Conservation (phyloP, 2,113 vertebrate species). For the Prunella himalayana region DNA sequence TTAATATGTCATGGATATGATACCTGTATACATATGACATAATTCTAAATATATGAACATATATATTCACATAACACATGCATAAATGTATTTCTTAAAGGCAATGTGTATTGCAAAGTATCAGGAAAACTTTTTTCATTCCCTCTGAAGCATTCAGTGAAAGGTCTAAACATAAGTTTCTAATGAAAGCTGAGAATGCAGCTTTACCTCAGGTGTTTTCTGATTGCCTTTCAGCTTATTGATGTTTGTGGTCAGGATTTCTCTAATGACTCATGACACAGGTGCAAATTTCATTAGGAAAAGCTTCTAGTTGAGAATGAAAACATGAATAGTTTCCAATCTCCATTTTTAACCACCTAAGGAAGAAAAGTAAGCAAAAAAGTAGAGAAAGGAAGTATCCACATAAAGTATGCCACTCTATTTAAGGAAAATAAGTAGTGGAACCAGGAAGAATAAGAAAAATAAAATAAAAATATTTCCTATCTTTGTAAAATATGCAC, state of each 20-base stretch:
- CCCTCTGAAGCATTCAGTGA: not conserved
- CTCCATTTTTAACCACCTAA: not conserved
- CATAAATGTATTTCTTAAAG: not conserved
- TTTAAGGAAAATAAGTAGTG: not conserved
- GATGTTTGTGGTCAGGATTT: not conserved
- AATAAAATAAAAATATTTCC: not conserved
- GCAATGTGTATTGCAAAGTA: not conserved
- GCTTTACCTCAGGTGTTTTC: slow-evolving; percentile 10
- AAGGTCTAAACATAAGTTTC: not conserved
- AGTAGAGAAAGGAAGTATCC: not conserved
- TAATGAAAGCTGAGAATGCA: not conserved
- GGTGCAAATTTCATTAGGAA: not conserved
- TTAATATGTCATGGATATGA: not conserved
- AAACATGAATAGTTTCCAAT: not conserved
- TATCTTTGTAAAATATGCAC: not conserved
- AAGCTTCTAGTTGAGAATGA: not conserved
- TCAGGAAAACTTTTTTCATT: not conserved
- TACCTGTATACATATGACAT: not conserved
- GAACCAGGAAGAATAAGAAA: not conserved
- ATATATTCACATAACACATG: not conserved
- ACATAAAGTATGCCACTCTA: not conserved
- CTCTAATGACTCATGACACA: not conserved
- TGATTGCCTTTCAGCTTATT: not conserved
- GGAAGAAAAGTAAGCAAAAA: not conserved
- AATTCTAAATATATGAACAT: not conserved